Evolutionary conservation across 1,140 invertebrate species (phyloP).

Genomic region (Phymastichus coffea): DNA sequence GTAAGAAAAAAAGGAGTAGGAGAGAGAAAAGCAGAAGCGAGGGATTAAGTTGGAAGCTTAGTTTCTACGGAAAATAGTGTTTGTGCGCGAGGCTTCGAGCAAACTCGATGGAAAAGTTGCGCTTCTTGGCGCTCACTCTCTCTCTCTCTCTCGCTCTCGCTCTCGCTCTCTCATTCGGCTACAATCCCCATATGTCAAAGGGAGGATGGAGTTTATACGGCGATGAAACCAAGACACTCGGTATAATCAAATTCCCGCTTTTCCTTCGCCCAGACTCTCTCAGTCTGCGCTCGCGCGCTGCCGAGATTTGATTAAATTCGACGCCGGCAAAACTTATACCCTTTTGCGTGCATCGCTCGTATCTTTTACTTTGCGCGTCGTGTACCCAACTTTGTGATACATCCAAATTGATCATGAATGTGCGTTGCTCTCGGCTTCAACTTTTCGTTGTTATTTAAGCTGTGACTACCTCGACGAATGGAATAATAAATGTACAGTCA

Average conservation of each 20-base stretch:
- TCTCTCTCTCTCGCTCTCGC: too few relatives aligned
- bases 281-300: too few relatives aligned
- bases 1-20: slow-evolving; percentile 22
- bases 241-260: slow-evolving; percentile 17
- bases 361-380: slow-evolving; percentile 8
- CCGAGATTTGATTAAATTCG: slow-evolving; percentile 23
- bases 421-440: too few relatives aligned
- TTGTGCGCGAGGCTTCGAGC: neutral
- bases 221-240: neutral
- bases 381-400: too few relatives aligned
- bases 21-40: neutral
- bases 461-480: too few relatives aligned
- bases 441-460: too few relatives aligned
- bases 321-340: too few relatives aligned
- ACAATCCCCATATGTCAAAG: slow-evolving; percentile 8
- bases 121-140: too few relatives aligned
- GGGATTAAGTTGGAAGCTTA: slow-evolving; percentile 14
- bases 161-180: neutral
- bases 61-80: slow-evolving; percentile 12
- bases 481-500: too few relatives aligned
- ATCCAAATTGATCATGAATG: too few relatives aligned
- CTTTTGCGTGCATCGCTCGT: neutral
- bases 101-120: slow-evolving; percentile 10
- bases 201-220: neutral
- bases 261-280: too few relatives aligned